These are phyloP conservation scores for Fundulus diaphanus DNA, from an alignment of 2,797 vertebrate genomes.

Conservation along the genomic window DNA sequence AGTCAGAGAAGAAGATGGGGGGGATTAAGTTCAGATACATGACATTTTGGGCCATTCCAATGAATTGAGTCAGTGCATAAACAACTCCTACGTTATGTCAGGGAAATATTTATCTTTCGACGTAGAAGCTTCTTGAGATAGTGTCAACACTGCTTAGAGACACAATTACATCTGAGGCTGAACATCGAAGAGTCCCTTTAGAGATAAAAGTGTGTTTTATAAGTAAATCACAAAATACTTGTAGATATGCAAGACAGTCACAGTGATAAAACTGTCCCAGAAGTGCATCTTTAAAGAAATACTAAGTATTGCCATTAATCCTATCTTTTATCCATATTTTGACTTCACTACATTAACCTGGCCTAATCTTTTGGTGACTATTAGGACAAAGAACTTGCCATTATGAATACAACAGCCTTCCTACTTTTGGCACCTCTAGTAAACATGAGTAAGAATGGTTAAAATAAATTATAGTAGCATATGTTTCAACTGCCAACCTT, in stretches of 20 bases:
- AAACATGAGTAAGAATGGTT: background rate
- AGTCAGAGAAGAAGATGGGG: slow-evolving; percentile 30
- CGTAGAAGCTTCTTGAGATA: slow-evolving; percentile 75
- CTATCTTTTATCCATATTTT: slow-evolving; percentile 15
- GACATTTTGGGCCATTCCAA: slow-evolving; percentile 74
- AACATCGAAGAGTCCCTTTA: slow-evolving; percentile 70
- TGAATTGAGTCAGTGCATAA: slow-evolving; percentile 72
- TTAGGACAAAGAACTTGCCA: background rate
- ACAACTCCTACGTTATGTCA: slow-evolving; percentile 73
- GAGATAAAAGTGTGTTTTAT: slow-evolving; percentile 58
- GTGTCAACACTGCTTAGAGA: slow-evolving; percentile 76
- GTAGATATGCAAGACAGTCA: slow-evolving; percentile 4
- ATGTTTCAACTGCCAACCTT: background rate
- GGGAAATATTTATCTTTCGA: slow-evolving; percentile 81
- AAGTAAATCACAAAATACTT: slow-evolving; percentile 36
- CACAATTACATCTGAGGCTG: slow-evolving; percentile 72
- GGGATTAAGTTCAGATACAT: slow-evolving; percentile 72
- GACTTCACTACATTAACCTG: slow-evolving; percentile 3
- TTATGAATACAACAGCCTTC: too few species aligned
- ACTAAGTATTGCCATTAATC: slow-evolving; percentile 3
- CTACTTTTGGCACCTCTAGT: background rate
- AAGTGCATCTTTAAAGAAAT: slow-evolving; percentile 17
- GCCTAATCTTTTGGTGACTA: background rate
- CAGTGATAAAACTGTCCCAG: slow-evolving; percentile 25
- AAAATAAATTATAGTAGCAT: background rate